Conservation (phyloP, 2,797 vertebrate species). For the Acestrorhynchus altus region DNA sequence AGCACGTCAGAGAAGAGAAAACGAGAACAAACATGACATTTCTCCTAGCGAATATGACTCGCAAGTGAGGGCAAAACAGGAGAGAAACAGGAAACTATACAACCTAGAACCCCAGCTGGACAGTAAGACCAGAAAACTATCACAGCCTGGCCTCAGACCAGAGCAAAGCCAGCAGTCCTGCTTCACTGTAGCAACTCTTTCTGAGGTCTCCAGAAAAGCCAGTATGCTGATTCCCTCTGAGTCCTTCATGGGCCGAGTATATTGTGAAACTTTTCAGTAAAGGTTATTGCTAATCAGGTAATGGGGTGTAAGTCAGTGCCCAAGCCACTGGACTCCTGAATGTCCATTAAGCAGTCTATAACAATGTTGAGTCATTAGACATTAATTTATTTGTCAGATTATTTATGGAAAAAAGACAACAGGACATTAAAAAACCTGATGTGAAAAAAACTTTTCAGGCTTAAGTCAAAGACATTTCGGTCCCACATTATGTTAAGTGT, state of each 20-base stretch:
- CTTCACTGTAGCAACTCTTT: background rate
- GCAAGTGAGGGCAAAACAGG: constrained; percentile 12
- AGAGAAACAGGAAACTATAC: background rate
- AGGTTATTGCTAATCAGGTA: constrained; percentile 79
- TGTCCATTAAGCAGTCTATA: constrained; percentile 9
- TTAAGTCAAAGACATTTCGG: too few species aligned
- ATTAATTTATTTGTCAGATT: background rate
- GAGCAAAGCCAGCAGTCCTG: constrained; percentile 26
- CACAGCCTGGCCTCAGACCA: constrained; percentile 32
- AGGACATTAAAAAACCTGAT: background rate
- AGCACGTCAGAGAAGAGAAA: constrained; percentile 36
- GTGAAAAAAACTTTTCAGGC: too few species aligned
- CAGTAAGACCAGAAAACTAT: constrained; percentile 1
- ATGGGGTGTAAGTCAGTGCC: constrained; percentile 51
- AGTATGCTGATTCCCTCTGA: constrained; percentile 25
- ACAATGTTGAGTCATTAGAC: background rate
- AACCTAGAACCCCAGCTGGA: constrained; percentile 14
- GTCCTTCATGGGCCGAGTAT: constrained; percentile 30
- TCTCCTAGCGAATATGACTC: background rate
- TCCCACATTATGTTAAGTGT: too few species aligned
- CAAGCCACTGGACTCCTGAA: constrained; percentile 24
- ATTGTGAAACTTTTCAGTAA: constrained; percentile 58
- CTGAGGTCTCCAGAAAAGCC: constrained; percentile 1
- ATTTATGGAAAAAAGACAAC: background rate
- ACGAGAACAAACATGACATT: constrained; percentile 1